A percentile compares a stretch with the other conserved stretches of the same genome.
phyloP scores from a whole-genome alignment of 2,113 vertebrate species.

The Nibea coibor region DNA sequence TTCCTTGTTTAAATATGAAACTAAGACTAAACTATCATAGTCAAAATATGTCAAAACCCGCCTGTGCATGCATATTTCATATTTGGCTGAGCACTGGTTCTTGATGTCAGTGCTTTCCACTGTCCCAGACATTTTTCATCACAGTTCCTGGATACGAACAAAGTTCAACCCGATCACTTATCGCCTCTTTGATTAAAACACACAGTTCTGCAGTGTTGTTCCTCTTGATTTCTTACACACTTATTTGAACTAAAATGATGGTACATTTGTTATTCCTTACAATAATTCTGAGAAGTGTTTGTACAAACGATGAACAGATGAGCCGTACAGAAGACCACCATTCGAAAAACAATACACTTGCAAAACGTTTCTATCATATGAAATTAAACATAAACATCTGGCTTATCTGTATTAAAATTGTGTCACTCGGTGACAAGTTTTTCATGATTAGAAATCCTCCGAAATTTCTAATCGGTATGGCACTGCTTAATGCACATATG shows the following conservation, averaged over 20 bases:
- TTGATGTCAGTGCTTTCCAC: constrained; percentile 30
- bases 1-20: constrained; percentile 56
- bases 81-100: constrained; percentile 31
- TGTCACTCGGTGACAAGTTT: constrained; percentile 80
- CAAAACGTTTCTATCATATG: constrained; percentile 41
- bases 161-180: constrained; percentile 21
- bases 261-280: constrained; percentile 8
- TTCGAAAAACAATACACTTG: constrained; percentile 43
- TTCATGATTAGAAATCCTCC: constrained; percentile 69
- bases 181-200: constrained; percentile 26
- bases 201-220: background rate
- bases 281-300: constrained; percentile 31
- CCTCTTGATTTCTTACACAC: constrained; percentile 12
- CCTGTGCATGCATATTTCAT: constrained; percentile 50
- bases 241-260: constrained; percentile 21
- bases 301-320: constrained; percentile 37
- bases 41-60: constrained; percentile 55
- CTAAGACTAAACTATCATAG: constrained; percentile 9
- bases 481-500: constrained; percentile 69
- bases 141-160: constrained; percentile 5
- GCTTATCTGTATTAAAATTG: constrained; percentile 54
- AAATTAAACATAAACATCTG: constrained; percentile 59
- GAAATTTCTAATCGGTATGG: constrained; percentile 73
- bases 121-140: constrained; percentile 22
- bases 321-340: constrained; percentile 25